phyloP scores from a whole-genome alignment of 2,113 vertebrate species.

The Mesocricetus auratus region DNA sequence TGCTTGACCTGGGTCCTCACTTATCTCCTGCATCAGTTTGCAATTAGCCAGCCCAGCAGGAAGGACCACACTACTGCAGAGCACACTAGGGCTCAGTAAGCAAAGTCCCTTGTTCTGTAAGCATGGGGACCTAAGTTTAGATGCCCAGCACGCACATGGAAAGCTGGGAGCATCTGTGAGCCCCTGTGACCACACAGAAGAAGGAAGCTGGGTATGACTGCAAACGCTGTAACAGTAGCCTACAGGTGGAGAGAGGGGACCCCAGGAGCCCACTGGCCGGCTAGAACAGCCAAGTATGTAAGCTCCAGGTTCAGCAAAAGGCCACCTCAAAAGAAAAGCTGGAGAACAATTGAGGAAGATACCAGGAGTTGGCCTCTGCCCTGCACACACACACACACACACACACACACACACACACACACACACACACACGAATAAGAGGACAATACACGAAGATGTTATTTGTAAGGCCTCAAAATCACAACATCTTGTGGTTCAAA shows the following conservation, averaged over 20 bases:
- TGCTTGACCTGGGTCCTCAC: rapidly evolving
- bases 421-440: not conserved
- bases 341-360: not conserved
- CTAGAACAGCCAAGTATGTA: not conserved
- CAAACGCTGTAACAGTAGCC: not conserved
- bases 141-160: not conserved
- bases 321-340: not conserved
- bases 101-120: not conserved
- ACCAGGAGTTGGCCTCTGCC: not conserved
- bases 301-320: not conserved
- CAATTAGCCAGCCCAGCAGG: not conserved
- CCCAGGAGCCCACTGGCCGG: too few relatives aligned
- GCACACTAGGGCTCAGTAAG: too few relatives aligned
- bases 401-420: not conserved
- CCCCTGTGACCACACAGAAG: too few relatives aligned
- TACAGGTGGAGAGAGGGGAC: not conserved
- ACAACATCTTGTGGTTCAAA: not conserved
- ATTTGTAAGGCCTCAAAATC: not conserved
- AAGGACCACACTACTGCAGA: not conserved
- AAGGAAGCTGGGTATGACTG: not conserved
- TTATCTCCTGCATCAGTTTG: not conserved
- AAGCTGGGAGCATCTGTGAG: not conserved
- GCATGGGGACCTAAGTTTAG: not conserved
- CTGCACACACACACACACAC: not conserved
- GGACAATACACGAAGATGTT: not conserved